Base-by-base conservation (phyloP, 1,140 invertebrate species). In the Matsumurasca onukii region DNA sequence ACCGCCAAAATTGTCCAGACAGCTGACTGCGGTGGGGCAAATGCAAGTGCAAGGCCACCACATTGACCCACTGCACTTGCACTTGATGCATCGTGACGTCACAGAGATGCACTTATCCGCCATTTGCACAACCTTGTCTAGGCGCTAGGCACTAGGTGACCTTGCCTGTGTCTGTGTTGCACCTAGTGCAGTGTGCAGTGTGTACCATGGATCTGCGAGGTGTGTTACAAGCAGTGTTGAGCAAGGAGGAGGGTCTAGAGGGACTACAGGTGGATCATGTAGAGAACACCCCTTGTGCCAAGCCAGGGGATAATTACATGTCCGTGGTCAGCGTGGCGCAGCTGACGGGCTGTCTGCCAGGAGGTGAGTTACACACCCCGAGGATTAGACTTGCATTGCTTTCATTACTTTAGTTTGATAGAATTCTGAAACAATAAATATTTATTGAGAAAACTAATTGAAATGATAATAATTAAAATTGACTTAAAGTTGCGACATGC, bases 351-450 rank as follows among this genome's bases (percentile, higher is more conserved):
- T 25, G 1, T 5, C 1, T 45, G 20, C 17, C 31, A 24, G 20
- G 20, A 12, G 62, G 62, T 65, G 62, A 65, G 62, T 45, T n/a
- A 5, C n/a, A n/a, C n/a, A n/a, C n/a, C n/a, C n/a, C n/a, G n/a
- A n/a, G n/a, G n/a, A n/a, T n/a, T n/a, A n/a, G n/a, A n/a, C n/a
- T n/a, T n/a, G n/a, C n/a, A n/a, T n/a, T n/a, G n/a, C n/a, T n/a
- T n/a, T n/a, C n/a, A n/a, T n/a, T n/a, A n/a, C n/a, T n/a, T n/a
- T n/a, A n/a, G n/a, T n/a, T n/a, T n/a, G n/a, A n/a, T n/a, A n/a
- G n/a, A n/a, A n/a, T n/a, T n/a, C n/a, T n/a, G n/a, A n/a, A n/a
- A n/a, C n/a, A n/a, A n/a, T n/a, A n/a, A n/a, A n/a, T n/a, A n/a
- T n/a, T n/a, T n/a, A n/a, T n/a, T n/a, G n/a, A n/a, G n/a, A n/a